A percentile compares a stretch with the other conserved stretches of the same genome.
These are phyloP conservation scores for Phthorimaea operculella DNA, from an alignment of 1,140 invertebrate species.

Conservation along the genomic window DNA sequence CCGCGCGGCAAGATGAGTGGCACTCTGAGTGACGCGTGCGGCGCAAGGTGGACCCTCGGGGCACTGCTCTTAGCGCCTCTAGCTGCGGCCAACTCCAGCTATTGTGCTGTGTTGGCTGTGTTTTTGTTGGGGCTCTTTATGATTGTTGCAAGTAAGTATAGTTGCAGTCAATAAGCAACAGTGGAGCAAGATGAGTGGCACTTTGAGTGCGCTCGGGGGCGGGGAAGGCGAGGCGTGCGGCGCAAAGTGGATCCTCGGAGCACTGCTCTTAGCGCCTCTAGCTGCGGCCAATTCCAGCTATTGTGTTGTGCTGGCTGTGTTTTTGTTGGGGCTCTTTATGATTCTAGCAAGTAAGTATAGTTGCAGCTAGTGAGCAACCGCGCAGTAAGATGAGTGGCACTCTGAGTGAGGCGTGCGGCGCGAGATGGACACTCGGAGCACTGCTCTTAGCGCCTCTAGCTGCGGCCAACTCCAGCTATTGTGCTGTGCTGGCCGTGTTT, in stretches of 20 bases:
- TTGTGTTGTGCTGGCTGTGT: slow-evolving; percentile 46
- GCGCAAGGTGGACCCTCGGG: slow-evolving; percentile 53
- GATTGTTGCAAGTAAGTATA: slow-evolving; percentile 42
- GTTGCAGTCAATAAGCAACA: slow-evolving; percentile 27
- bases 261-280: slow-evolving; percentile 47
- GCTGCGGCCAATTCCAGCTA: slow-evolving; percentile 56
- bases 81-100: slow-evolving; percentile 53
- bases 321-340: slow-evolving; percentile 36
- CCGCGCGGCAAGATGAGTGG: slow-evolving; percentile 30
- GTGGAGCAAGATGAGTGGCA: slow-evolving; percentile 30
- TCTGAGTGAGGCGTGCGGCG: slow-evolving; percentile 35
- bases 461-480: slow-evolving; percentile 54
- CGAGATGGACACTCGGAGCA: slow-evolving; percentile 47
- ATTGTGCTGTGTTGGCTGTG: slow-evolving; percentile 49
- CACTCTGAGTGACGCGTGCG: slow-evolving; percentile 41
- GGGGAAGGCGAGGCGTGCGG: slow-evolving; percentile 46
- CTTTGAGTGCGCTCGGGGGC: slow-evolving; percentile 35
- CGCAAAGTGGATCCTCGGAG: slow-evolving; percentile 48
- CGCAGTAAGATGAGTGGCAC: slow-evolving; percentile 31
- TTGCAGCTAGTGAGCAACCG: slow-evolving; percentile 26
- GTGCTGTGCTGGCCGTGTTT: slow-evolving; percentile 47
- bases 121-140: slow-evolving; percentile 37
- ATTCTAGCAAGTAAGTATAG: slow-evolving; percentile 44
- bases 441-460: slow-evolving; percentile 50
- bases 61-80: slow-evolving; percentile 49